phyloP scores from a whole-genome alignment of 2,888 invertebrate genomes.

The Caenorhabditis parvicauda region DNA sequence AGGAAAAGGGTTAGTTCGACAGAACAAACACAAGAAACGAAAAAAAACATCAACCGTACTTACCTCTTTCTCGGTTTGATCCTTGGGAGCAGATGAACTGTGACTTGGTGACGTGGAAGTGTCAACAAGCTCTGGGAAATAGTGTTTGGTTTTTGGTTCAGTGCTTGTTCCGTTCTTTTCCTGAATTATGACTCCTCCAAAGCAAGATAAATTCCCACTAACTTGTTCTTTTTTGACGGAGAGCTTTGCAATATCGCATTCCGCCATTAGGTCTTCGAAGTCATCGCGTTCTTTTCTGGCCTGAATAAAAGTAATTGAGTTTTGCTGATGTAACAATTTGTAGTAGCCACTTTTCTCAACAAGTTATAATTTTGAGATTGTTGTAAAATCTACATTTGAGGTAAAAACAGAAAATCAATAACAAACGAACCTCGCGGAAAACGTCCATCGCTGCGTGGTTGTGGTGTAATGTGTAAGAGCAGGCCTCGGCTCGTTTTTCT shows the following conservation, averaged over 20 bases:
- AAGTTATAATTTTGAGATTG: too few species aligned
- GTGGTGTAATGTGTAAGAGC: background rate
- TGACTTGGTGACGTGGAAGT: too few species aligned
- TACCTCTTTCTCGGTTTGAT: too few species aligned
- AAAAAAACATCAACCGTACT: too few species aligned
- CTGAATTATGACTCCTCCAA: background rate
- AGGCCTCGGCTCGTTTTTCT: too few species aligned
- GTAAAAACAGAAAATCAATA: background rate
- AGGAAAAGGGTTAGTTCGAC: too few species aligned
- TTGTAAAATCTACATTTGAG: background rate
- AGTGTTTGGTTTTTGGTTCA: too few species aligned
- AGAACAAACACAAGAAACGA: too few species aligned
- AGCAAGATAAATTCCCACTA: slow-evolving; percentile 3
- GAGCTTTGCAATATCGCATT: slow-evolving; percentile 36
- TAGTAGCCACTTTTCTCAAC: too few species aligned
- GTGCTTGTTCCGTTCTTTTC: too few species aligned
- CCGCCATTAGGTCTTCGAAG: slow-evolving; percentile 42
- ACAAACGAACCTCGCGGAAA: slow-evolving; percentile 19
- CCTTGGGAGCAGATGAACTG: too few species aligned
- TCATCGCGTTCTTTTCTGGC: slow-evolving; percentile 38
- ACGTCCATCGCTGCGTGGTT: slow-evolving; percentile 23
- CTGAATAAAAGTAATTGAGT: slow-evolving; percentile 10
- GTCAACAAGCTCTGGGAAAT: too few species aligned
- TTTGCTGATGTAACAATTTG: background rate
- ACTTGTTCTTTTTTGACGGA: slow-evolving; percentile 37